Evolutionary conservation across 92 coral and sea anemone genomes (phyloP).

Genomic region (Bergia sp.): DNA sequence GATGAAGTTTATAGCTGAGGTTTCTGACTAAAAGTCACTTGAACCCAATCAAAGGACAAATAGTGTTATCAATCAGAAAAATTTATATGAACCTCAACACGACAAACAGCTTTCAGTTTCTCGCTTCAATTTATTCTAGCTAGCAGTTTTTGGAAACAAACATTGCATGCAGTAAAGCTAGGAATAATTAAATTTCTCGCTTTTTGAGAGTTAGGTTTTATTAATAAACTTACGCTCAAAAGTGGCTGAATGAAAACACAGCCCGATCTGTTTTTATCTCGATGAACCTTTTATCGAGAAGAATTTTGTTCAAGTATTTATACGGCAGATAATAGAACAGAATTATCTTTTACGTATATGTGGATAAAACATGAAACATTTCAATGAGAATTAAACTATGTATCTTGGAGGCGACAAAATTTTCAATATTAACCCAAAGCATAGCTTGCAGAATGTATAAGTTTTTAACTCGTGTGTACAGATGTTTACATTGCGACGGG

Average conservation of each 20-base stretch:
- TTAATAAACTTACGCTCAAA: conserved; percentile 9
- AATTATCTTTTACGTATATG: neutral
- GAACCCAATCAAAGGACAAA: neutral
- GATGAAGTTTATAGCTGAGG: neutral
- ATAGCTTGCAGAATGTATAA: neutral
- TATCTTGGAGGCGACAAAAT: conserved; percentile 4
- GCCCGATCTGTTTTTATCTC: neutral
- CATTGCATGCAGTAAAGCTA: conserved; percentile 15
- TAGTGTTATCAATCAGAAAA: neutral
- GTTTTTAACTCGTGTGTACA: no score
- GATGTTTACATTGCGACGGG: no score
- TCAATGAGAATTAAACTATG: neutral
- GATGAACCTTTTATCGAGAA: neutral
- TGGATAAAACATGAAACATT: neutral
- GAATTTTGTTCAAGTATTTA: neutral
- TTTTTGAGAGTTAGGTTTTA: neutral
- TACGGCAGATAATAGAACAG: neutral
- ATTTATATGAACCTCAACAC: neutral
- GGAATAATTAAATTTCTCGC: conserved; percentile 26
- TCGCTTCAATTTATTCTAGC: conserved; percentile 24
- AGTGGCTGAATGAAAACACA: neutral
- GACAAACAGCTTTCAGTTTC: neutral
- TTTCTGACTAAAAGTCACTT: neutral
- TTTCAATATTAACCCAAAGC: neutral
- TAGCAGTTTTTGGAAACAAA: conserved; percentile 22